These are phyloP conservation scores for Nothobranchius kuhntae DNA, from an alignment of 2,113 vertebrate species.

Conservation along the genomic window DNA sequence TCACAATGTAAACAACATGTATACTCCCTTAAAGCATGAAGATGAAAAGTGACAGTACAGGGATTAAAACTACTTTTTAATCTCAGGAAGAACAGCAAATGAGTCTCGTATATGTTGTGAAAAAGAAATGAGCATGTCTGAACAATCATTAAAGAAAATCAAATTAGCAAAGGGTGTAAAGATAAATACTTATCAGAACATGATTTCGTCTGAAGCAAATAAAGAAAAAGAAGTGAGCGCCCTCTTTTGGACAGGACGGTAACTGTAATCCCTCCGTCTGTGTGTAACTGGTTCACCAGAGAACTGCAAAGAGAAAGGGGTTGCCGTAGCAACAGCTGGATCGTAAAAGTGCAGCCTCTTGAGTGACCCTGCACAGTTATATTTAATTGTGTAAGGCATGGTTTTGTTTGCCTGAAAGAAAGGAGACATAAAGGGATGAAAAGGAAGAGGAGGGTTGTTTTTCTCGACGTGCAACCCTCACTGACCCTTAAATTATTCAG, in stretches of 20 bases:
- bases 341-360: slow-evolving; percentile 56
- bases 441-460: slow-evolving; percentile 1
- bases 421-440: slow-evolving; percentile 3
- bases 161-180: not conserved
- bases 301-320: slow-evolving; percentile 48
- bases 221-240: slow-evolving; percentile 33
- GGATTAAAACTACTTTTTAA: not conserved
- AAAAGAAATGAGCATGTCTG: too few species aligned
- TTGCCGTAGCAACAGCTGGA: slow-evolving; percentile 74
- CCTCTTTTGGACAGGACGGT: slow-evolving; percentile 48
- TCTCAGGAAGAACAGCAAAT: too few species aligned
- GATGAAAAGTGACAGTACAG: not conserved
- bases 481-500: not conserved
- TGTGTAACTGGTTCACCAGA: slow-evolving; percentile 23
- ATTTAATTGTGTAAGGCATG: slow-evolving; percentile 50
- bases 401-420: slow-evolving; percentile 15
- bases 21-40: not conserved
- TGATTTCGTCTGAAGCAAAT: not conserved
- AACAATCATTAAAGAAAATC: not conserved
- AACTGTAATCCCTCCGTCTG: slow-evolving; percentile 5
- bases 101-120: too few species aligned
- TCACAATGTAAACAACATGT: not conserved
- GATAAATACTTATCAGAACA: not conserved
- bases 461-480: not conserved
- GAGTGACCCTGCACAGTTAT: slow-evolving; percentile 53